A percentile compares a stretch with the other conserved stretches of the same genome.
Evolutionary conservation across 2,888 invertebrate genomes (phyloP).

Genomic region (Himalopsyche kuldschensis): DNA sequence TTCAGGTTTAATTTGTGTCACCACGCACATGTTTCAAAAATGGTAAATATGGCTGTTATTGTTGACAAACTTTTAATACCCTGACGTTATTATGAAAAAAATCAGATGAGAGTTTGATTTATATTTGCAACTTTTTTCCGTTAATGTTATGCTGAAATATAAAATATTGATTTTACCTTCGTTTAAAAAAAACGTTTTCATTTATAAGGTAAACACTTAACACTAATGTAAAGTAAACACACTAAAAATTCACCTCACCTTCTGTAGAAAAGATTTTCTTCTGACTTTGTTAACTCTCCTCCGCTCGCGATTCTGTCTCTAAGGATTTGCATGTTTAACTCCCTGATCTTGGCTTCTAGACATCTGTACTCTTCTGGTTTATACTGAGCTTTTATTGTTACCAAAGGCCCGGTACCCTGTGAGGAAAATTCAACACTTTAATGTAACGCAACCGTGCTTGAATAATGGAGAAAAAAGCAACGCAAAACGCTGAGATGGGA

Average conservation of each 20-base stretch:
- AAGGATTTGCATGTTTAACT: slow-evolving; percentile 48
- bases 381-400: slow-evolving; percentile 58
- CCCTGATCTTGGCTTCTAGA: slow-evolving; percentile 56
- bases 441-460: background rate
- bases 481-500: background rate
- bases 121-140: no score
- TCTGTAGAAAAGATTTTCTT: slow-evolving; percentile 37
- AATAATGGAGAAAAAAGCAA: background rate
- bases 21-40: no score
- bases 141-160: no score
- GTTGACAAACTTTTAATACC: no score
- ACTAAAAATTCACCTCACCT: slow-evolving; percentile 19
- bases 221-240: background rate
- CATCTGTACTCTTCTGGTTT: slow-evolving; percentile 58
- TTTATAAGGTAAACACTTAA: background rate
- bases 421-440: background rate
- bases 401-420: slow-evolving; percentile 55
- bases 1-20: no score
- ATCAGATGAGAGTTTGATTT: no score
- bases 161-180: no score
- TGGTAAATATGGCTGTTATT: no score
- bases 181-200: background rate
- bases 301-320: slow-evolving; percentile 34
- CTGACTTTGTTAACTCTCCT: slow-evolving; percentile 36
- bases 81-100: no score